These are phyloP conservation scores for Zaprionus lineosus DNA, from an alignment of 2,888 invertebrate species.

Conservation along the genomic window DNA sequence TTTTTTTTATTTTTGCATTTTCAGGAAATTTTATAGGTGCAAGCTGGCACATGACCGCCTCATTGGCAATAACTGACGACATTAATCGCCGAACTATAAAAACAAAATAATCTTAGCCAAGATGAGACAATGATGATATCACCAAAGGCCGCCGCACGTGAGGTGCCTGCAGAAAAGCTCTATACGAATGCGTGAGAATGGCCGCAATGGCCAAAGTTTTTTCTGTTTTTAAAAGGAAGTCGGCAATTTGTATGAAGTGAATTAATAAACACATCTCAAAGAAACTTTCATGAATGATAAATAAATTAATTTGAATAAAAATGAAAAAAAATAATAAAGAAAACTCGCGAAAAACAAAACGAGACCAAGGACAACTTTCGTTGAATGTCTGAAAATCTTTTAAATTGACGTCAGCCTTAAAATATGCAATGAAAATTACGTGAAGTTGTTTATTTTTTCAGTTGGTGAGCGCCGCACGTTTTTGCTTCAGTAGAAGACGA, in stretches of 20 bases:
- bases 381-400: no score
- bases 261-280: conserved; percentile 29
- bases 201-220: conserved; percentile 22
- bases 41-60: not conserved
- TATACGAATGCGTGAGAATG: conserved; percentile 42
- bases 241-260: conserved; percentile 26
- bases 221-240: conserved; percentile 41
- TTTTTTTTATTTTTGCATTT: no score
- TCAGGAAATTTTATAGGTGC: conserved; percentile 33
- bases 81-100: conserved; percentile 41
- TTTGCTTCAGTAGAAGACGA: no score
- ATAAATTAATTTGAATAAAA: not conserved
- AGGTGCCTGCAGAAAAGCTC: conserved; percentile 47
- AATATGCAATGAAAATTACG: conserved; percentile 3
- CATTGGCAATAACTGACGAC: not conserved
- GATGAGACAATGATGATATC: conserved; percentile 64
- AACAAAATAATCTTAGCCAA: conserved; percentile 28
- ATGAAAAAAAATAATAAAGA: not conserved
- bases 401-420: no score
- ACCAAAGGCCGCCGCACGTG: conserved; percentile 58
- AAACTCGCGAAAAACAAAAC: not conserved
- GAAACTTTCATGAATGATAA: not conserved
- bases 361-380: no score
- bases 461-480: no score
- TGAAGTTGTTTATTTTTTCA: not conserved